Percentiles rank a stretch among this genome's conserved stretches.
Evolutionary conservation across 2,888 invertebrate genomes (phyloP).

Genomic region (Halocaridina rubra): DNA sequence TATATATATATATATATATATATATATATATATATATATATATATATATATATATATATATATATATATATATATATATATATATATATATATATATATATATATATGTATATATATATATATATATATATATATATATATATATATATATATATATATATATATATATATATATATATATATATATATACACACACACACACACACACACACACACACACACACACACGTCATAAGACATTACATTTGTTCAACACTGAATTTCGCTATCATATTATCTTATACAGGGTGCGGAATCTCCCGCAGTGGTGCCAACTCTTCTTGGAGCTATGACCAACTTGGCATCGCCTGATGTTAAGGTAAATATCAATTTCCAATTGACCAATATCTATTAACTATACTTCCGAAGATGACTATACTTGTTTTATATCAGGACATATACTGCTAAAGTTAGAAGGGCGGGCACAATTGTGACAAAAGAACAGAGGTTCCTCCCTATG

Average conservation of each 20-base stretch:
- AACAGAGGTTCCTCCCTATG: too few species aligned
- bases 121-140: constrained; percentile 34
- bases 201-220: not conserved
- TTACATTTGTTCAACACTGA: not conserved
- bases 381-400: too few species aligned
- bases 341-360: constrained; percentile 40
- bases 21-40: not conserved
- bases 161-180: constrained; percentile 40
- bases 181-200: not conserved
- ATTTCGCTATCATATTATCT: not conserved
- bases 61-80: constrained; percentile 3
- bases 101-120: constrained; percentile 14
- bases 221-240: not conserved
- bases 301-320: constrained; percentile 22
- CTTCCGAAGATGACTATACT: too few species aligned
- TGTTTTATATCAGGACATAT: too few species aligned
- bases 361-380: too few species aligned
- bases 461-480: too few species aligned
- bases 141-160: constrained; percentile 39
- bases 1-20: not conserved
- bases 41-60: not conserved
- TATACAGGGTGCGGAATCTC: constrained; percentile 31
- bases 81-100: not conserved
- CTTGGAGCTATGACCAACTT: constrained; percentile 35
- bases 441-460: too few species aligned